Base-by-base conservation (phyloP, 2,797 vertebrate genomes). In the Micropoecilia bifurca region DNA sequence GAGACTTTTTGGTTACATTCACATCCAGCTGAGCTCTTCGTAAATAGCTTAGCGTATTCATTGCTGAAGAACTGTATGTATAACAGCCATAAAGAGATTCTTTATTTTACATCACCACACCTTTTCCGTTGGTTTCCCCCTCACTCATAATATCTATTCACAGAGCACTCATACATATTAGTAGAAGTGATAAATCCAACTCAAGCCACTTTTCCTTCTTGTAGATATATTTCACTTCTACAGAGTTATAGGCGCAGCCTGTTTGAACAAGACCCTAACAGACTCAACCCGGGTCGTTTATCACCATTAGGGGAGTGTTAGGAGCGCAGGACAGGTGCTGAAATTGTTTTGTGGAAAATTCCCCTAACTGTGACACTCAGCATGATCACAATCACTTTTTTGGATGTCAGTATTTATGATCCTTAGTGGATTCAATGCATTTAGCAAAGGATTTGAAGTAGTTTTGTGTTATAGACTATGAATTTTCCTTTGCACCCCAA, bases 181-280 rank as follows among this genome's bases (percentile, higher is more conserved):
- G 82, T 76, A 79, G 83, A 84, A 77, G 61, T 81, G 78, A 76
- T 77, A 78, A 85, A 84, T 89, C 87, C 88, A 85, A 76, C 80
- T 85, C 85, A 91, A 93, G 87, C 84, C 83, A 85, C 87, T 85
- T 90, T 89, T 91, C 83, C 90, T 91, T 91, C 89, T 88, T 87
- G 89, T 87, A 88, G 83, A 87, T 75, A 77, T 87, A 90, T 91
- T 90, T 93, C 80, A 81, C 71, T 85, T 74, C 36, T 80, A 80
- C 75, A 74, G 76, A 79, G 71, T 82, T 84, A 81, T 84, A 76
- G 81, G 71, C 80, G 75, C 87, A 88, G 86, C 82, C 83, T 87
- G 90, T 92, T 92, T 92, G 87, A 86, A 80, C 88, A 93, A 94
- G 87, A 89, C 77, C 89, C 88, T 83, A 72, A 78, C 75, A 90